Percentiles rank a stretch among this genome's conserved stretches.
Conservation (phyloP, 1,140 invertebrate species). For the Cydia fagiglandana region DNA sequence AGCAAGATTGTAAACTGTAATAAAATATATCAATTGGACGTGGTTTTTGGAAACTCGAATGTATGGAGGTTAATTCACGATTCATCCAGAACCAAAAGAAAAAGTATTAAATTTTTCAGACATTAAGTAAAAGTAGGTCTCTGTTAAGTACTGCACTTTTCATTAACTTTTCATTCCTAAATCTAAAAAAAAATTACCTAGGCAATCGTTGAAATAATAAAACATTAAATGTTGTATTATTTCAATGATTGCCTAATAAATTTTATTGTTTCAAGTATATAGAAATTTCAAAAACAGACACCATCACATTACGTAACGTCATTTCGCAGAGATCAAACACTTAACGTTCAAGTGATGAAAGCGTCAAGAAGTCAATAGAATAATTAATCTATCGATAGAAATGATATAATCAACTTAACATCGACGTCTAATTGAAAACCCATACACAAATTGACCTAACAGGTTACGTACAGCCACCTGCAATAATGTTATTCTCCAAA, state of each 20-base stretch:
- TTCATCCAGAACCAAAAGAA: no score
- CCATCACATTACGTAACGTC: neutral
- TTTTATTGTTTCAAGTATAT: neutral
- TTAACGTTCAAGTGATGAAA: neutral
- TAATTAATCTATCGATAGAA: neutral
- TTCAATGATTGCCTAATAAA: no score
- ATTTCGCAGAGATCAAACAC: neutral
- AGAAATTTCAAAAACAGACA: neutral
- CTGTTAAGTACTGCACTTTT: no score
- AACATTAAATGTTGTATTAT: neutral
- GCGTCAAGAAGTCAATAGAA: neutral
- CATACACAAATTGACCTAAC: neutral
- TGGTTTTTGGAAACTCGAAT: no score
- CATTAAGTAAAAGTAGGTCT: no score
- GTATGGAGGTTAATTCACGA: no score
- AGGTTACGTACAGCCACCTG: neutral
- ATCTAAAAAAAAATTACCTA: no score
- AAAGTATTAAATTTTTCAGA: no score
- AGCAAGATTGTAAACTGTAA: no score
- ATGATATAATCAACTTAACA: neutral
- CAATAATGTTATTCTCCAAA: no score
- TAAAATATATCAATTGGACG: no score
- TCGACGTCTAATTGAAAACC: neutral
- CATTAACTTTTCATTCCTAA: no score
- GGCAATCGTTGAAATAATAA: constrained; percentile 8